Conservation (phyloP, 2,113 vertebrate species). For the Prinia subflava region DNA sequence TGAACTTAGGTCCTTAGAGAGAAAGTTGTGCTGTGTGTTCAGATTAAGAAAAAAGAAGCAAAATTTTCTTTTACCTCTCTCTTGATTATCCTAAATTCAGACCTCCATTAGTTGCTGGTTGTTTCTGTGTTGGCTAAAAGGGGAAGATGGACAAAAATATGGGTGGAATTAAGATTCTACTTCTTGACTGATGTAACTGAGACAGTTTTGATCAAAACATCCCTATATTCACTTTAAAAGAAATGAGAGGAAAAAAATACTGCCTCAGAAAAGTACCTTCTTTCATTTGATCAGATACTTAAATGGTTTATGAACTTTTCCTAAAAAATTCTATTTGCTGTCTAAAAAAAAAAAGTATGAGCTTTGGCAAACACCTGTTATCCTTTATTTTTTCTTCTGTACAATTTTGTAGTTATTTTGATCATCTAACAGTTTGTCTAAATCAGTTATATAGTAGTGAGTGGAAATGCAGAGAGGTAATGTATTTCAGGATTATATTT, state of each 20-base stretch:
- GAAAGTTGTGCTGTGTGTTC: fast-evolving
- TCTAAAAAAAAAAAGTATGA: neutral
- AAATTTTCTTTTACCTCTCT: neutral
- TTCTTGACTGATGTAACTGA: neutral
- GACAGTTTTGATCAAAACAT: neutral
- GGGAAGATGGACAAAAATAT: neutral
- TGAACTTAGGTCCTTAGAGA: neutral
- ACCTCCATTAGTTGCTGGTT: fast-evolving
- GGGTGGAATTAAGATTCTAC: neutral
- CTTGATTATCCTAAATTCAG: neutral
- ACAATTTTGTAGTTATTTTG: neutral
- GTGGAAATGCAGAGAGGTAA: neutral
- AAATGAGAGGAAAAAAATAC: neutral
- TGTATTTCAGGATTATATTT: neutral
- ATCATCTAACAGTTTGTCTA: neutral
- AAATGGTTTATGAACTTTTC: neutral
- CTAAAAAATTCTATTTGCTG: neutral
- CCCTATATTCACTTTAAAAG: neutral
- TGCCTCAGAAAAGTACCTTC: neutral
- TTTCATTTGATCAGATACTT: neutral
- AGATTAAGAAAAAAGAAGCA: neutral
- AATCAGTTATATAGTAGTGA: neutral
- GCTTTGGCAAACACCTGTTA: fast-evolving
- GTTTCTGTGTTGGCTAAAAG: neutral
- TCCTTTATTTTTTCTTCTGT: neutral